A percentile compares a stretch with the other conserved stretches of the same genome.
phyloP scores from a whole-genome alignment of 2,888 invertebrate genomes.

The Orthosia cruda region DNA sequence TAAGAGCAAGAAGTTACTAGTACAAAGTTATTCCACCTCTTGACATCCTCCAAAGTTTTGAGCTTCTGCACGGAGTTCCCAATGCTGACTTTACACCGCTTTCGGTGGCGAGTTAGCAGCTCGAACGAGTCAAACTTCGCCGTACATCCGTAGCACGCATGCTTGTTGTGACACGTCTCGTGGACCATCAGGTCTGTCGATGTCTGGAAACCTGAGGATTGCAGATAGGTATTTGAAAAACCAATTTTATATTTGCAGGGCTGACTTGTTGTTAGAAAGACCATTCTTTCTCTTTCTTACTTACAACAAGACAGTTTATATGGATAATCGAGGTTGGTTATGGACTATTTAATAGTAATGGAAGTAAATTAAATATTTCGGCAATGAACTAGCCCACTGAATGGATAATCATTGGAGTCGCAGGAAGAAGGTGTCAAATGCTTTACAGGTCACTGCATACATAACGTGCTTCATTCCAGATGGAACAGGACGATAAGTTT shows the following conservation, averaged over 20 bases:
- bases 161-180: constrained; percentile 85
- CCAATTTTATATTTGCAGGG: not conserved
- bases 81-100: constrained; percentile 74
- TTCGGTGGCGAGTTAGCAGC: constrained; percentile 78
- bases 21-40: constrained; percentile 70
- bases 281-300: too few relatives aligned
- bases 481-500: too few relatives aligned
- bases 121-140: constrained; percentile 81
- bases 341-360: too few relatives aligned
- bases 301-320: too few relatives aligned
- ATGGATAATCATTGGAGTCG: too few relatives aligned
- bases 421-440: too few relatives aligned
- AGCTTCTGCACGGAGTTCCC: constrained; percentile 70
- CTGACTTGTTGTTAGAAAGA: too few relatives aligned
- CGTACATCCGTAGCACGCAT: constrained; percentile 84
- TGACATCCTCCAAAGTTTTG: constrained; percentile 82
- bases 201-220: constrained; percentile 81
- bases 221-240: not conserved
- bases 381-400: too few relatives aligned
- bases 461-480: too few relatives aligned
- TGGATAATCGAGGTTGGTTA: too few relatives aligned
- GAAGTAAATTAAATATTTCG: too few relatives aligned
- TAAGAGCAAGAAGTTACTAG: not conserved
- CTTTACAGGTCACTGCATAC: too few relatives aligned
- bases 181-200: constrained; percentile 87